Evolutionary conservation across 2,888 invertebrate genomes (phyloP), one percentile per base, ranked within the genome.

Genomic region (Julus scandinavius): DNA sequence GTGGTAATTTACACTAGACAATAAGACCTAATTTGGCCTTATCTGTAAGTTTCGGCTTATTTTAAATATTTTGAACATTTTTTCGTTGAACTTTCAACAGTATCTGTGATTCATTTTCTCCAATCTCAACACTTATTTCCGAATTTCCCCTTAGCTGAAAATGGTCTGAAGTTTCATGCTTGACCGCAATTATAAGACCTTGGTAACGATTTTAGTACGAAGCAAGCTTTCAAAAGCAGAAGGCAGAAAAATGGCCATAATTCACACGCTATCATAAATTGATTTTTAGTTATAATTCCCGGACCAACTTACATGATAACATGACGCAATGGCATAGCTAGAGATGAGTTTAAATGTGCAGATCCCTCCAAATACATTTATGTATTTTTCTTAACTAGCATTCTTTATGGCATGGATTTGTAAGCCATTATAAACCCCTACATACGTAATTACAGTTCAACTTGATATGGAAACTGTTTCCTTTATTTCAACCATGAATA

Each of bases 231-330:
- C 63, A 63, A 63, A 63, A 20, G 20, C 63, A 63, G 63, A 20
- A 20, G 7, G 20, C 63, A 20, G 63, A 7, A 20, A n/a, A 63
- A 63, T 63, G 5, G 63, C 63, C 63, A 6, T 63, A 63, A 20
- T 63, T 63, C 63, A 63, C 17, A 20, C 13, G 63, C 63, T 20
- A 63, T 63, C 63, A 63, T 63, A 63, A 63, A 63, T 63, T 63
- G 63, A 63, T 63, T 63, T 63, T 63, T 63, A 63, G 6, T 20
- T 63, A 4, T 63, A 63, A 63, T 63, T 7, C 7, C 63, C 63
- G n/a, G n/a, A 20, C 20, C 20, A 20, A 20, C 20, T 20, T 20
- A 20, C 7, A 63, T 63, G 20, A 63, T 20, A 63, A 17, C 58
- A 58, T 15, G 58, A 17, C 58, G 50, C 13, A 50, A 50, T 17